Evolutionary conservation across 2,888 invertebrate genomes (phyloP), one percentile per base, ranked within the genome.

Genomic region (Lamellibrachia columna): DNA sequence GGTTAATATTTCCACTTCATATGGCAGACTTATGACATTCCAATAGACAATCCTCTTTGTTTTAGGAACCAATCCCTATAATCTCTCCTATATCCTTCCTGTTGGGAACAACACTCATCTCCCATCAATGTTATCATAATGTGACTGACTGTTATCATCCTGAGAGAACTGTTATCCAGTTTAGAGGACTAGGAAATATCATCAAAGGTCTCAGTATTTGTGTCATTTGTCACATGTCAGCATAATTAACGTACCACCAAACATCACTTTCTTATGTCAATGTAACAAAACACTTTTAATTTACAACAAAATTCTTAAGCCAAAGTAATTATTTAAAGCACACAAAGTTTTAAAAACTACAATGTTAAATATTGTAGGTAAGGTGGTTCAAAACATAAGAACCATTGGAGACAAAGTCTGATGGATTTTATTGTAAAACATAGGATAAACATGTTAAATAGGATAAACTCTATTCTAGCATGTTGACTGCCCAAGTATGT

Each of bases 1-100:
- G 15, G 75, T 75, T 75, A 75, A 75, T 75, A 75, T 75, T 75
- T n/a, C 15, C 75, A 75, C 75, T 75, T 75, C 75, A 75, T 75
- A 15, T 22, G n/a, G 75, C 75, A 22, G 75, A 4, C 58, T 22
- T 22, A 15, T n/a, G 6, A 75, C 75, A 75, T 75, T 75, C 75
- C 75, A 75, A 75, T 22, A 55, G 40, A 40, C 55, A 75, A n/a
- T 75, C 2, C 22, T 75, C 75, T 75, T 75, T 15, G 15, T 75
- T 22, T 4, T 3, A 75, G n/a, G n/a, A 3, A 60, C 60, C 15
- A 75, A 6, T n/a, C 75, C 75, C 75, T 15, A 15, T 22, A 75
- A 75, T 75, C 15, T 75, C 75, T 75, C 75, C 75, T 22, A 22
- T n/a, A 75, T 2, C 75, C 28, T 28, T 28, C 28, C 28, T 28